Base-by-base conservation (phyloP, 2,888 invertebrate species). In the Cryptocephalus moraei region DNA sequence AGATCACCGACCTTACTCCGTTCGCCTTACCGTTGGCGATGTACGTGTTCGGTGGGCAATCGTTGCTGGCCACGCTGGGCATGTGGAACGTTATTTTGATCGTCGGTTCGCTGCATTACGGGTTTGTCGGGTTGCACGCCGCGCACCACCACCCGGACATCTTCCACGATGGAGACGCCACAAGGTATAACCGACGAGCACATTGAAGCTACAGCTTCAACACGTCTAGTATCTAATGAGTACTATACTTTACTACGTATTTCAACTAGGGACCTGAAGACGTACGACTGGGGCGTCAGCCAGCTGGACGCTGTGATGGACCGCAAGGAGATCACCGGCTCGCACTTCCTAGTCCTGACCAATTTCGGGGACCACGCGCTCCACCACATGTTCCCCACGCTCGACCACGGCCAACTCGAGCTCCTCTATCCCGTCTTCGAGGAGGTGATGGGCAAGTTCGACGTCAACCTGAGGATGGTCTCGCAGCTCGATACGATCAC, bases 121-220 rank as follows among this genome's bases (percentile, higher is more conserved):
- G 69, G 10, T 58, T 77, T 1, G 79, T 86, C 48, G 87, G 81
- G 3, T 62, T 84, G 1, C 84, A 81, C 62, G 86, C 85, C 1
- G 86, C 81, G 1, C 89, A 90, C 71, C 88, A 88, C 62, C 86
- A 89, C 64, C 86, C 89, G 1, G 79, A 79, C 33, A 82, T 88
- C 49, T 84, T 84, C 61, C 88, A 89, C 62, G 87, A 87, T 59
- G 88, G 88, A 1, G 90, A 91, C 64, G 69, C 78, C 44, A 74
- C 77, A 40, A 75, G 77, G 82, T 82, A n/a, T n/a, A n/a, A n/a
- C n/a, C n/a, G n/a, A n/a, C n/a, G n/a, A n/a, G n/a, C n/a, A n/a
- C n/a, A n/a, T n/a, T n/a, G n/a, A n/a, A n/a, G n/a, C n/a, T n/a
- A n/a, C n/a, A n/a, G n/a, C n/a, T n/a, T n/a, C n/a, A n/a, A n/a